Conservation (phyloP, 2,797 vertebrate species). For the Urosaurus nigricauda region DNA sequence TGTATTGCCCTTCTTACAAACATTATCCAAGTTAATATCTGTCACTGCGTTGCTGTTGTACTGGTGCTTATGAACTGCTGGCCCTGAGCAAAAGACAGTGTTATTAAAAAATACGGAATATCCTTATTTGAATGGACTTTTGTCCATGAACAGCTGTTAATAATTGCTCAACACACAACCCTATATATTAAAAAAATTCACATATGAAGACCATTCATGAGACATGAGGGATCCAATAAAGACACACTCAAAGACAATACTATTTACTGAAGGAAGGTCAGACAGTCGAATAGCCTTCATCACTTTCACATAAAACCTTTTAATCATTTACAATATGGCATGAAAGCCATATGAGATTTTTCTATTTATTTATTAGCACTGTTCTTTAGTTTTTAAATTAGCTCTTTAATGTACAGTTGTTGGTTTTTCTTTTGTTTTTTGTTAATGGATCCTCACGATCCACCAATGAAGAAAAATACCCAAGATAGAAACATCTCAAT, state of each 20-base stretch:
- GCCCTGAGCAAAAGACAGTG: constrained; percentile 83
- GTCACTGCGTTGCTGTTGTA: constrained; percentile 93
- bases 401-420: not conserved
- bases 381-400: not conserved
- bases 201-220: not conserved
- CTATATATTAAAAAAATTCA: constrained; percentile 7
- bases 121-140: constrained; percentile 45
- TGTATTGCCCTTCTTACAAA: constrained; percentile 98
- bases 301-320: not conserved
- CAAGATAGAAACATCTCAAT: not conserved
- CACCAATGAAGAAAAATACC: not conserved
- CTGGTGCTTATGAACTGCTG: constrained; percentile 95
- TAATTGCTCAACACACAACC: constrained; percentile 29
- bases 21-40: constrained; percentile 98
- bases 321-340: not conserved
- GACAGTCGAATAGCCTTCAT: not conserved
- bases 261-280: not conserved
- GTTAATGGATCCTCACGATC: not conserved
- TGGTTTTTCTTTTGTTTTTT: too few species aligned
- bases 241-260: not conserved
- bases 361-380: not conserved
- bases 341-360: not conserved
- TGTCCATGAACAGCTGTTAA: constrained; percentile 30
- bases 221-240: not conserved
- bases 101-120: constrained; percentile 56